Conservation (phyloP, 2,888 invertebrate genomes). For the Cephus spinipes region DNA sequence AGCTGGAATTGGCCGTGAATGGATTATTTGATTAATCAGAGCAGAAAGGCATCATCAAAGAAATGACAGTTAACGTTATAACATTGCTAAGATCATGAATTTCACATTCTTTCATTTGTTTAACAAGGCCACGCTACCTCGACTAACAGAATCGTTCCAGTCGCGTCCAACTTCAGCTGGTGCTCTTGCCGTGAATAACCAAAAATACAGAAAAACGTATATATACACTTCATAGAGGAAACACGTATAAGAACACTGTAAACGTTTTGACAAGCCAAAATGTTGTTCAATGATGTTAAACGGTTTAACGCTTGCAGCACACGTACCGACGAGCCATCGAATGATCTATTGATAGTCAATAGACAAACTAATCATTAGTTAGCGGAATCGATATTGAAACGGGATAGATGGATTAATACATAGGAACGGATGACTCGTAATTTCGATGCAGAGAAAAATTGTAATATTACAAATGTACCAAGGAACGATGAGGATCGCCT, state of each 20-base stretch:
- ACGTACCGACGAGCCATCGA: conserved; percentile 15
- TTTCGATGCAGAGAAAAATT: not conserved
- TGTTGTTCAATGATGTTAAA: conserved; percentile 58
- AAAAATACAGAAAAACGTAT: conserved; percentile 33
- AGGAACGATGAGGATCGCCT: not conserved
- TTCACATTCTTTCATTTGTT: no score
- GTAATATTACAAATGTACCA: not conserved
- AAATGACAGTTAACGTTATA: no score
- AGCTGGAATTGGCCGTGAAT: no score
- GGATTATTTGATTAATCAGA: no score
- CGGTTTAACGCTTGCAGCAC: conserved; percentile 10
- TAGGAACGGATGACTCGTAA: not conserved
- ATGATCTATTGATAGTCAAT: not conserved
- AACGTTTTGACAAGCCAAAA: conserved; percentile 63
- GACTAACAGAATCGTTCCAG: no score
- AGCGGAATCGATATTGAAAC: no score
- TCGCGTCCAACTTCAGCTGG: no score
- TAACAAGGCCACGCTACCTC: no score
- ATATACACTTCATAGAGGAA: conserved; percentile 37
- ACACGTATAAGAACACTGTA: conserved; percentile 47
- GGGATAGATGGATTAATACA: no score
- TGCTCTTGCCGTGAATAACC: no score
- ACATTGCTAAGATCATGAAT: no score
- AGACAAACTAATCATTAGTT: not conserved
- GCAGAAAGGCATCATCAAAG: no score